Evolutionary conservation across 2,113 vertebrate species (phyloP).

Genomic region (Mesocricetus auratus): DNA sequence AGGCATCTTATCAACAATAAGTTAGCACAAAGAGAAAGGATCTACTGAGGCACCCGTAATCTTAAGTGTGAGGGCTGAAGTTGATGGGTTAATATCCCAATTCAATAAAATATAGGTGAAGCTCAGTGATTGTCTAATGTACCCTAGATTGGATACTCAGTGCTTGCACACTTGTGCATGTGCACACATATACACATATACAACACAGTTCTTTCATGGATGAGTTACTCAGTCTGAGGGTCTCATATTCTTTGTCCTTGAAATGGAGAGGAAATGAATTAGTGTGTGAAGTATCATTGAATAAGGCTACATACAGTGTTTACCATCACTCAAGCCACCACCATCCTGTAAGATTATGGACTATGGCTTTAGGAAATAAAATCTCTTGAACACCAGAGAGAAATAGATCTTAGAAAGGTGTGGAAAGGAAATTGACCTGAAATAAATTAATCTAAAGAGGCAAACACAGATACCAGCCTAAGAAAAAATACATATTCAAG

Average conservation of each 20-base stretch:
- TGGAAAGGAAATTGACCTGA: background rate
- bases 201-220: background rate
- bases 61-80: background rate
- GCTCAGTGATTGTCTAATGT: background rate
- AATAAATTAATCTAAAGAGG: background rate
- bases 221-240: background rate
- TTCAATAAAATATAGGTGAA: background rate
- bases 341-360: background rate
- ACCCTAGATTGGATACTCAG: background rate
- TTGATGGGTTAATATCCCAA: background rate
- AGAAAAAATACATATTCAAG: background rate
- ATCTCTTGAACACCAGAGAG: background rate
- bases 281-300: too few species aligned
- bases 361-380: background rate
- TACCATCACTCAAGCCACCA: background rate
- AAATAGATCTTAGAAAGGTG: background rate
- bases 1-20: background rate
- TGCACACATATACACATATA: too few species aligned
- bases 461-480: background rate
- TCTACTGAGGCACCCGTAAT: accelerated
- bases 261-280: background rate
- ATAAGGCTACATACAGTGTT: background rate
- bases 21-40: background rate
- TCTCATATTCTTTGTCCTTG: background rate
- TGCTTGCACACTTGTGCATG: background rate